phyloP scores from a whole-genome alignment of 2,888 invertebrate genomes.

The Lepidocyrtoides sp. region DNA sequence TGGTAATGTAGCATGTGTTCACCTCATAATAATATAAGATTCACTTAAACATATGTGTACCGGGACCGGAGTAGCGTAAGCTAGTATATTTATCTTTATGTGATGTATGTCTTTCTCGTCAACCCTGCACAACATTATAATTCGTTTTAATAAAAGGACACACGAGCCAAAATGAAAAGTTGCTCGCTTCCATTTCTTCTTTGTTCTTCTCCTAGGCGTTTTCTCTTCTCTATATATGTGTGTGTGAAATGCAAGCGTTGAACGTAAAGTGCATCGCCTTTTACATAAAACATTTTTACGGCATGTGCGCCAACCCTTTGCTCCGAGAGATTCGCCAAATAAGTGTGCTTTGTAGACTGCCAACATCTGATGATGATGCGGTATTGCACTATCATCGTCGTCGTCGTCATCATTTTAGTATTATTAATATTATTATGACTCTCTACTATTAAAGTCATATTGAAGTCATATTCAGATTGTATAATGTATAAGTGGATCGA shows the following conservation, averaged over 20 bases:
- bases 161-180: slow-evolving; percentile 48
- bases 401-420: slow-evolving; percentile 20
- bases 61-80: slow-evolving; percentile 1
- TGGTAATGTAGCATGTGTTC: no score
- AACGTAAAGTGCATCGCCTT: background rate
- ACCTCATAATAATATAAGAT: no score
- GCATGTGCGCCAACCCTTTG: background rate
- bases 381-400: slow-evolving; percentile 21
- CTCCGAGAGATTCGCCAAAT: background rate
- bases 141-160: slow-evolving; percentile 44
- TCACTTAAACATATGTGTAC: no score
- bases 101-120: background rate
- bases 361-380: slow-evolving; percentile 14
- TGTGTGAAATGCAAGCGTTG: slow-evolving; percentile 2
- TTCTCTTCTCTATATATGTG: no score
- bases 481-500: no score
- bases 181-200: slow-evolving; percentile 4
- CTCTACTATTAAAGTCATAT: background rate
- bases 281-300: slow-evolving; percentile 16
- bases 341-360: background rate
- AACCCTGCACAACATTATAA: slow-evolving; percentile 5
- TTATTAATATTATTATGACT: slow-evolving; percentile 46
- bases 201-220: background rate
- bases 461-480: no score
- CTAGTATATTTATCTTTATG: background rate